phyloP scores from a whole-genome alignment of 2,113 vertebrate species.

The Odontophorus gujanensis region DNA sequence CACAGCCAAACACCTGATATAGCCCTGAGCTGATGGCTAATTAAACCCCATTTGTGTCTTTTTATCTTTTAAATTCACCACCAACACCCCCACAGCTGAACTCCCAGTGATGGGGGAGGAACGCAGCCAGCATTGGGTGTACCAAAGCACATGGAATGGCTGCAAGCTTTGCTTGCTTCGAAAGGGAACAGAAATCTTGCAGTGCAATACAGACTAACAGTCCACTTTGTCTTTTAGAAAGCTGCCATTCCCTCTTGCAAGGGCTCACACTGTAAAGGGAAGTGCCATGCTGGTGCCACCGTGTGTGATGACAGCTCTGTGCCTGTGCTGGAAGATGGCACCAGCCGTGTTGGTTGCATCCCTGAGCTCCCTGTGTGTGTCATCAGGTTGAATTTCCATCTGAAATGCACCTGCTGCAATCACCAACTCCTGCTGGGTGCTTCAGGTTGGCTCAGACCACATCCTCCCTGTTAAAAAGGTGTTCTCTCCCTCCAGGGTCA shows the following conservation, averaged over 20 bases:
- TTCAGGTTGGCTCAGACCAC: neutral
- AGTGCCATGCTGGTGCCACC: neutral
- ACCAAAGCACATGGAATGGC: neutral
- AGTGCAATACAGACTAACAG: neutral
- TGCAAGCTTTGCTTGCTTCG: neutral
- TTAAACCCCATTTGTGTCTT: neutral
- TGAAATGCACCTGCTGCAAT: neutral
- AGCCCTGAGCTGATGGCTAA: neutral
- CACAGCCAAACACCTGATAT: neutral
- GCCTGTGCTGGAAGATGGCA: neutral
- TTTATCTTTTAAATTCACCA: neutral
- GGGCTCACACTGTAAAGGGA: neutral
- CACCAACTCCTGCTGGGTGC: neutral
- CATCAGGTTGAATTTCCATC: neutral
- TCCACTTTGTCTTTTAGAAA: neutral
- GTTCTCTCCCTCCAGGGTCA: neutral
- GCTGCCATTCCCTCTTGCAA: neutral
- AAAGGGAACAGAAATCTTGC: neutral
- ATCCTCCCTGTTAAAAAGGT: neutral
- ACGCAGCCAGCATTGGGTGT: neutral
- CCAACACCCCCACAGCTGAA: neutral
- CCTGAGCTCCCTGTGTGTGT: neutral
- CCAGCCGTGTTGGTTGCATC: neutral
- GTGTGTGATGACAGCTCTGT: neutral
- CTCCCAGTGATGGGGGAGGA: neutral